A percentile compares a stretch with the other conserved stretches of the same genome.
Evolutionary conservation across 2,797 vertebrate genomes (phyloP).

Genomic region (Artibeus jamaicensis): DNA sequence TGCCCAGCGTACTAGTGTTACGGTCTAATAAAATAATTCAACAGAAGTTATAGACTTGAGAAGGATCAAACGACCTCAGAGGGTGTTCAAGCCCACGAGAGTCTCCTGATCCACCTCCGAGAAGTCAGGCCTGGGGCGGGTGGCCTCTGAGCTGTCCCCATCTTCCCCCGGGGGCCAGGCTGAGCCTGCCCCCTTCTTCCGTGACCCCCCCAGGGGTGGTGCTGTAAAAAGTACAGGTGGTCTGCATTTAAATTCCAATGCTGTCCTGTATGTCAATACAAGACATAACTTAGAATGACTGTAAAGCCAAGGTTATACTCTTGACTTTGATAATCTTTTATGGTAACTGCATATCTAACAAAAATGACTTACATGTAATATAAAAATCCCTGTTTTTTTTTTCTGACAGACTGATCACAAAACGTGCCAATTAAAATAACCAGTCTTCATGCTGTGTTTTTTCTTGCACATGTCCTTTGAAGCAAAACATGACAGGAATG

Average conservation of each 20-base stretch:
- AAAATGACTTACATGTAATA: not conserved
- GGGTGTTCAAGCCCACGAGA: too few species aligned
- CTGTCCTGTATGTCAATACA: not conserved
- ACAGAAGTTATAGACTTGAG: too few species aligned
- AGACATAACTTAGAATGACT: not conserved
- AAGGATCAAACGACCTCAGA: too few species aligned
- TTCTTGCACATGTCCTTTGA: constrained; percentile 52
- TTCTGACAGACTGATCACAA: constrained; percentile 31
- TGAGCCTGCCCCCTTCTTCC: too few species aligned
- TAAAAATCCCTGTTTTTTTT: constrained; percentile 7
- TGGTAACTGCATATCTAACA: not conserved
- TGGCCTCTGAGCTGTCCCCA: too few species aligned
- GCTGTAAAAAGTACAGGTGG: not conserved
- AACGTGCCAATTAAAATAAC: constrained; percentile 40
- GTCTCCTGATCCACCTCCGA: too few species aligned
- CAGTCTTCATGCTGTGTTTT: constrained; percentile 42
- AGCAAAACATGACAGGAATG: constrained; percentile 51
- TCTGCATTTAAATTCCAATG: not conserved
- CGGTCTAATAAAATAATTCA: too few species aligned
- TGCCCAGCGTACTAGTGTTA: too few species aligned
- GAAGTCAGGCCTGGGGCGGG: too few species aligned
- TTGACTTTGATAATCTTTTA: not conserved
- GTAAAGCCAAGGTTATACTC: not conserved
- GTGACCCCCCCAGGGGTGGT: too few species aligned
- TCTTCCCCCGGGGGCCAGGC: too few species aligned